These are phyloP conservation scores for Oreotrochilus melanogaster DNA, from an alignment of 2,113 vertebrate genomes.

Conservation along the genomic window DNA sequence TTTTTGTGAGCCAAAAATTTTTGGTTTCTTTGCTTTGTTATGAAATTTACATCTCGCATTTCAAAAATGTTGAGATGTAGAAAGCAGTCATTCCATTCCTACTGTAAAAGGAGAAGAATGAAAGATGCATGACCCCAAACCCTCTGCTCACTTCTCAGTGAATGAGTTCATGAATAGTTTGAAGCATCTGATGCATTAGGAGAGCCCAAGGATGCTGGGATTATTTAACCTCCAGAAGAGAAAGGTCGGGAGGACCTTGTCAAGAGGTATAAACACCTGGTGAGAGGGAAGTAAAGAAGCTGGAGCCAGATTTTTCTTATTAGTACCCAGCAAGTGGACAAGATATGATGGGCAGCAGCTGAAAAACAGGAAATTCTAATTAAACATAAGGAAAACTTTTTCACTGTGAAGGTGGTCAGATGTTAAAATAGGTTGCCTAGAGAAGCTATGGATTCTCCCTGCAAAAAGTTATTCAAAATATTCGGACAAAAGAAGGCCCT, in stretches of 20 bases:
- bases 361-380: no score
- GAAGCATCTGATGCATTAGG: no score
- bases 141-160: neutral
- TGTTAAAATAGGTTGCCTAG: no score
- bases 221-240: neutral
- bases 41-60: neutral
- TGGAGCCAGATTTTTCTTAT: no score
- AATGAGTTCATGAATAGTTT: neutral
- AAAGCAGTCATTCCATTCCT: neutral
- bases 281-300: neutral
- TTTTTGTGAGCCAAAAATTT: neutral
- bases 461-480: neutral
- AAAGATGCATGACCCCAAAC: neutral
- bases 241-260: neutral
- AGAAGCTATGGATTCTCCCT: neutral
- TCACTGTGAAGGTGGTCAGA: no score
- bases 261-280: neutral
- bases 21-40: neutral
- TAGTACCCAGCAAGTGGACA: no score
- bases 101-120: neutral
- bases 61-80: neutral
- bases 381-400: no score
- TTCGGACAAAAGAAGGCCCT: neutral
- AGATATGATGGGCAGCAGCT: no score
- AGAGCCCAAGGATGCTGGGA: neutral